Percentiles rank a stretch among this genome's conserved stretches.
phyloP scores from a whole-genome alignment of 2,113 vertebrate genomes.

The Talpa occidentalis region DNA sequence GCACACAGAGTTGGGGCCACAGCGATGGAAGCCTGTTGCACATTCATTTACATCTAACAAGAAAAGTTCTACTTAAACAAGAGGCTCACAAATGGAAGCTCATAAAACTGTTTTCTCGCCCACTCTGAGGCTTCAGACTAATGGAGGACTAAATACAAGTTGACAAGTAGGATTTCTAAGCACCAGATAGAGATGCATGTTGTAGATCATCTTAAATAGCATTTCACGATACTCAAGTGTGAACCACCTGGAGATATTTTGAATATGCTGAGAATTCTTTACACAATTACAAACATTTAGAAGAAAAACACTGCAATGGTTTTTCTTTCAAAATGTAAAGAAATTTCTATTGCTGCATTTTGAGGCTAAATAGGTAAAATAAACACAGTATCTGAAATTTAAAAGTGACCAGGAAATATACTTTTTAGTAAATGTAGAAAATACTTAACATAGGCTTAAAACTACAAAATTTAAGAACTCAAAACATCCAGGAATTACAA shows the following conservation, averaged over 20 bases:
- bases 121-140: neutral
- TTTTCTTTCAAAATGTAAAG: conserved; percentile 30
- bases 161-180: neutral
- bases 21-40: conserved; percentile 83
- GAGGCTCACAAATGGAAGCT: neutral
- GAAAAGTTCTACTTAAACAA: neutral
- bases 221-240: neutral
- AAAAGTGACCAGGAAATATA: neutral
- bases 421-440: neutral
- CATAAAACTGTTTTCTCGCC: neutral
- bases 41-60: conserved; percentile 93
- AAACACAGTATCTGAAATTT: neutral
- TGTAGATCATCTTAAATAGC: neutral
- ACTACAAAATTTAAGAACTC: neutral
- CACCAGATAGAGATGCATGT: neutral
- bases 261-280: conserved; percentile 35
- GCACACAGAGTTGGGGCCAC: conserved; percentile 89
- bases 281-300: neutral
- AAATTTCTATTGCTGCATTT: neutral
- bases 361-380: neutral
- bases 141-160: neutral
- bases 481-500: neutral
- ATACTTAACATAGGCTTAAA: neutral
- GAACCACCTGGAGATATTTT: neutral
- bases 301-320: neutral